phyloP scores from a whole-genome alignment of 2,797 vertebrate genomes.

The Gambelia wislizenii region DNA sequence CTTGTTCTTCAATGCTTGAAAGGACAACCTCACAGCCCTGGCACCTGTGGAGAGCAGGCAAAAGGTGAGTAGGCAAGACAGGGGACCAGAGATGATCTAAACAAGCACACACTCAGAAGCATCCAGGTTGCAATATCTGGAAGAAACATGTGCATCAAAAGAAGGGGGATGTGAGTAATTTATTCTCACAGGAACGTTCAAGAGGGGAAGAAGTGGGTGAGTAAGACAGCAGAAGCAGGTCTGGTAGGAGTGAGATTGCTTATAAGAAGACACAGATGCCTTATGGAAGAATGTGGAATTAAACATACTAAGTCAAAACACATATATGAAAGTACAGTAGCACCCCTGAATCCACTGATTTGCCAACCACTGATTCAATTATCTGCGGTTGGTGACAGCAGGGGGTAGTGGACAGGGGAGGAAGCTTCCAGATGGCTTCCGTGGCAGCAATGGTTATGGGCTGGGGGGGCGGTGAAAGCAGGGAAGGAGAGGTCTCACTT shows the following conservation, averaged over 20 bases:
- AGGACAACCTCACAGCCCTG: slow-evolving; percentile 94
- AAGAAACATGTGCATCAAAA: neutral
- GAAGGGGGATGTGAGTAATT: neutral
- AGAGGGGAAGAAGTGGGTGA: neutral
- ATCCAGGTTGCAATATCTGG: neutral
- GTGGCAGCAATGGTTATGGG: no score
- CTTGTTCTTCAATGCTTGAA: slow-evolving; percentile 95
- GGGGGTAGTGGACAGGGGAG: no score
- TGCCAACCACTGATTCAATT: no score
- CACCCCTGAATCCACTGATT: no score
- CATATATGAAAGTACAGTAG: neutral
- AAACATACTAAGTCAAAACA: neutral
- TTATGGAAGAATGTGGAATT: neutral
- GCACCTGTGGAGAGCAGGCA: slow-evolving; percentile 83
- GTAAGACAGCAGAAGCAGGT: neutral
- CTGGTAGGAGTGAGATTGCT: neutral
- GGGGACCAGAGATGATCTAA: neutral
- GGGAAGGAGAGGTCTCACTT: no score
- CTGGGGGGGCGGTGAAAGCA: no score
- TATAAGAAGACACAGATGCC: neutral
- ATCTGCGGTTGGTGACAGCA: no score
- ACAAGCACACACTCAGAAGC: neutral
- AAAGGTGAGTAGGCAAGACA: neutral
- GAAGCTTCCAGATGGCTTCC: no score
- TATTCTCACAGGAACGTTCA: neutral